These are phyloP conservation scores for Palythoa grandis DNA, from an alignment of 92 coral and sea anemone genomes.

Conservation along the genomic window DNA sequence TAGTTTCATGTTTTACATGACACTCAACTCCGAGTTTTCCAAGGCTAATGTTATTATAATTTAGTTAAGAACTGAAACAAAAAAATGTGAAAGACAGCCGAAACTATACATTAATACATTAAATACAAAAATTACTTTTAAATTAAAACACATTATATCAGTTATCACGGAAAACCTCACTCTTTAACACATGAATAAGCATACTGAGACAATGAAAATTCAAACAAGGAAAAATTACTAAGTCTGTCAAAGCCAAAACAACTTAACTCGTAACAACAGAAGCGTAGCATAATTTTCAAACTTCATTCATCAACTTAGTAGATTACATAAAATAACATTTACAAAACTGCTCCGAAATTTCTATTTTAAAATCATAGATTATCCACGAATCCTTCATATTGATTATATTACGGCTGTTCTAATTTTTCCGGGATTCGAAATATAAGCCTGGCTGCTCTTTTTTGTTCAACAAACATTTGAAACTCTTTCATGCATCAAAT, in stretches of 20 bases:
- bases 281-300: not conserved
- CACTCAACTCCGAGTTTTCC: constrained; percentile 93
- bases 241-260: constrained; percentile 8
- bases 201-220: constrained; percentile 3
- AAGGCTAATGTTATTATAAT: constrained; percentile 57
- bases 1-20: constrained; percentile 83
- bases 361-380: not conserved
- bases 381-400: constrained; percentile 1
- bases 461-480: constrained; percentile 27
- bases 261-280: not conserved
- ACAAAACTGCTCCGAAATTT: not conserved
- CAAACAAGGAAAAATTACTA: constrained; percentile 5
- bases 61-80: constrained; percentile 49
- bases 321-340: not conserved
- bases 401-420: constrained; percentile 7
- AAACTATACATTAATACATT: not conserved
- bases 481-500: constrained; percentile 26
- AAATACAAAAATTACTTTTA: not conserved
- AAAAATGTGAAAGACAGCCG: not conserved
- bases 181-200: constrained; percentile 31
- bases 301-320: not conserved
- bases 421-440: constrained; percentile 41
- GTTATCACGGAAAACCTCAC: not conserved
- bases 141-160: not conserved
- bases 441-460: constrained; percentile 26